These are phyloP conservation scores for Pempheris klunzingeri DNA, from an alignment of 2,797 vertebrate genomes.

Conservation along the genomic window DNA sequence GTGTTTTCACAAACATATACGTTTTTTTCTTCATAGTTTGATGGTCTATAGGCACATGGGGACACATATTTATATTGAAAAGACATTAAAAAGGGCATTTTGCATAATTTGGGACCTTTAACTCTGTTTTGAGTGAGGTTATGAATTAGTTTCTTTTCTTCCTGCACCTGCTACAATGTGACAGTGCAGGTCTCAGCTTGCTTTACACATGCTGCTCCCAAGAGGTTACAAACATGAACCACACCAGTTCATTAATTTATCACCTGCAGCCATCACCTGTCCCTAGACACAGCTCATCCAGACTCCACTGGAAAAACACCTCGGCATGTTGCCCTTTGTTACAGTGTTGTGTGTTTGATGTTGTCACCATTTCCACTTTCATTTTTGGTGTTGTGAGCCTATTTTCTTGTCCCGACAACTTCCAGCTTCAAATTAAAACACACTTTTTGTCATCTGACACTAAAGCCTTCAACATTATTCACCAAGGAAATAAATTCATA, in stretches of 20 bases:
- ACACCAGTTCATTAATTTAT: slow-evolving; percentile 73
- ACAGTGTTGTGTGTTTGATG: not conserved
- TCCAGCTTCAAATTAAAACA: not conserved
- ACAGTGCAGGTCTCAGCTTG: slow-evolving; percentile 83
- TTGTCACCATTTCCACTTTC: slow-evolving; percentile 4
- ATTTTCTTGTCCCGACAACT: not conserved
- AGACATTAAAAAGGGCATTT: no score
- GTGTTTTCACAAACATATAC: no score
- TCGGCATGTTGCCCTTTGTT: not conserved
- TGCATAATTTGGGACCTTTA: no score
- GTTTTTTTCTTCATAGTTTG: no score
- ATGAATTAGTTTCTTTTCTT: not conserved
- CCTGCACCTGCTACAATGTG: slow-evolving; percentile 28
- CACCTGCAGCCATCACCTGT: slow-evolving; percentile 64
- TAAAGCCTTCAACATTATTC: not conserved
- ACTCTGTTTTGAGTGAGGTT: not conserved
- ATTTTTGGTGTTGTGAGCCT: not conserved
- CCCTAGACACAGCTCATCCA: slow-evolving; percentile 44
- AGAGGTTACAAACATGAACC: slow-evolving; percentile 32
- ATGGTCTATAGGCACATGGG: no score
- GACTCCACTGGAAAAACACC: slow-evolving; percentile 57
- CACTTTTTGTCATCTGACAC: not conserved
- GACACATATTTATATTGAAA: no score
- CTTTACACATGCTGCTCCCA: slow-evolving; percentile 67
- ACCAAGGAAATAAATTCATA: not conserved